These are phyloP conservation scores for Spheniscus humboldti DNA, from an alignment of 2,797 vertebrate genomes.

Conservation along the genomic window DNA sequence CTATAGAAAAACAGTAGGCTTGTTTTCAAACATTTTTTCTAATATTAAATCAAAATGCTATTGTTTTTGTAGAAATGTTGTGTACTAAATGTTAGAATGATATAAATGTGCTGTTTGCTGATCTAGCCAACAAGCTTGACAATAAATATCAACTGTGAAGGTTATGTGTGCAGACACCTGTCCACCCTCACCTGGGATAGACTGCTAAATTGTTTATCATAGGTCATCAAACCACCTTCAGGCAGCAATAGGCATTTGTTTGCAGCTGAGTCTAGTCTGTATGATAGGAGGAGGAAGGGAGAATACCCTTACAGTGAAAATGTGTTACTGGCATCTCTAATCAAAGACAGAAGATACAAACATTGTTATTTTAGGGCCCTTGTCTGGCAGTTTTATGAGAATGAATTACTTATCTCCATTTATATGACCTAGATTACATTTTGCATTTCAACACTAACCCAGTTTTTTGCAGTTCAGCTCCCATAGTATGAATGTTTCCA, in stretches of 20 bases:
- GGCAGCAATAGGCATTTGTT: not conserved
- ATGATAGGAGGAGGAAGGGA: not conserved
- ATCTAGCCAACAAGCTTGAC: not conserved
- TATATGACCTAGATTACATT: constrained; percentile 70
- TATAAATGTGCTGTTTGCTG: not conserved
- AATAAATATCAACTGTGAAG: not conserved
- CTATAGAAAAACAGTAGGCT: not conserved
- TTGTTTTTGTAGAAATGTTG: not conserved
- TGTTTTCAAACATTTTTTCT: not conserved
- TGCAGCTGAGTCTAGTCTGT: not conserved
- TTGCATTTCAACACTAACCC: constrained; percentile 63
- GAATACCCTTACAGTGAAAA: not conserved
- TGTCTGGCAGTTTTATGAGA: not conserved
- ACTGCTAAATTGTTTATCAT: not conserved
- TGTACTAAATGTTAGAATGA: not conserved
- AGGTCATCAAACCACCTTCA: not conserved
- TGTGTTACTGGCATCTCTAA: not conserved
- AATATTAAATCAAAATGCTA: not conserved
- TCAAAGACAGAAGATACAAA: not conserved
- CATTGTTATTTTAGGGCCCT: not conserved
- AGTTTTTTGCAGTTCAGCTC: constrained; percentile 56
- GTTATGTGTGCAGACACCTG: not conserved
- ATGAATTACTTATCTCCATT: constrained; percentile 47
- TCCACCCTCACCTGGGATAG: not conserved
- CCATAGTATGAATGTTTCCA: constrained; percentile 39